Conservation (phyloP, 2,113 vertebrate genomes). For the Abramis brama region DNA sequence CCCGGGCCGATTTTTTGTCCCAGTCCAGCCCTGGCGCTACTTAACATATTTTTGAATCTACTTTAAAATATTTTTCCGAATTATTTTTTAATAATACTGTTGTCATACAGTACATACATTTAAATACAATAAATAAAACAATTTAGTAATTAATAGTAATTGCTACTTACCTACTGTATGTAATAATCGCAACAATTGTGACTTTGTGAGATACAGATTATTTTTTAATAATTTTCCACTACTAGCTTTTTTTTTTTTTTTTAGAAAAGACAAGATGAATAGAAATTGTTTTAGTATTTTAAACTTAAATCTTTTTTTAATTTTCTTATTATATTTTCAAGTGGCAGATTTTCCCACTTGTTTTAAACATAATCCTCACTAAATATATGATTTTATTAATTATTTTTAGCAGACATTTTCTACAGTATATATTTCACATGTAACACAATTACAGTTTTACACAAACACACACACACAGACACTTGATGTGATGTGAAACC, state of each 20-base stretch:
- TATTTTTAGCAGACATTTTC: background rate
- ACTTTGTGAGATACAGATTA: too few species aligned
- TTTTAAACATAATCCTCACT: background rate
- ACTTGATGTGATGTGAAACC: background rate
- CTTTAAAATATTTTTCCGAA: background rate
- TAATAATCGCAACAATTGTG: background rate
- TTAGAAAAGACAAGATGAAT: too few species aligned
- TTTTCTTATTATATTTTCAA: too few species aligned
- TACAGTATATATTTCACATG: background rate
- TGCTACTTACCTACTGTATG: background rate
- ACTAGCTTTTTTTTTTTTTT: too few species aligned
- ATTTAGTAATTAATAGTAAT: background rate
- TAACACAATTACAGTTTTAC: background rate
- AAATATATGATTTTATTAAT: background rate
- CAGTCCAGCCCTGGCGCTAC: too few species aligned
- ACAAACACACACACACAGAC: background rate
- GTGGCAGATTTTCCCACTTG: background rate
- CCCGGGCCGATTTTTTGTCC: too few species aligned
- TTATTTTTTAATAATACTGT: too few species aligned
- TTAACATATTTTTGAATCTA: background rate
- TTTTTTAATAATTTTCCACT: too few species aligned
- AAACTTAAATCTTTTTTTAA: too few species aligned
- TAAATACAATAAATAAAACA: background rate
- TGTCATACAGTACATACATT: background rate
- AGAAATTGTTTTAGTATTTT: too few species aligned